Evolutionary conservation across 2,113 vertebrate genomes (phyloP).

Genomic region (Nothoprocta pentlandii): DNA sequence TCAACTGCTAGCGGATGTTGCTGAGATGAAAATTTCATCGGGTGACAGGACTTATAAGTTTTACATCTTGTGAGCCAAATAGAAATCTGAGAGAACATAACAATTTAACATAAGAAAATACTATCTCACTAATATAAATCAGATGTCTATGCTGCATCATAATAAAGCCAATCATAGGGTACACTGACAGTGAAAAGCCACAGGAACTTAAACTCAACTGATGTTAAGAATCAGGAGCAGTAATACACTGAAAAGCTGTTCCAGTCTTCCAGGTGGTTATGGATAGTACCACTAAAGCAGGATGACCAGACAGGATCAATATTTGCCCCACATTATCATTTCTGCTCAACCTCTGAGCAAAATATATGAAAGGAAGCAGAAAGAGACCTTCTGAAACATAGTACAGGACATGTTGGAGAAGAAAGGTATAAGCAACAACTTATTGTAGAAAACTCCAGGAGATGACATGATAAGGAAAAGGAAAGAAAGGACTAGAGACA

Average conservation of each 20-base stretch:
- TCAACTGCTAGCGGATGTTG: not conserved
- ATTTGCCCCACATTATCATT: accelerated
- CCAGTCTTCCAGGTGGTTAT: not conserved
- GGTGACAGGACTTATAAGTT: not conserved
- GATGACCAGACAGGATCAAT: not conserved
- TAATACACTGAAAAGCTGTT: not conserved
- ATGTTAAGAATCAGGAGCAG: not conserved
- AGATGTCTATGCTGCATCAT: not conserved
- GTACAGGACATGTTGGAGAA: not conserved
- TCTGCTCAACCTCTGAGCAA: not conserved
- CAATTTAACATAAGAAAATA: not conserved
- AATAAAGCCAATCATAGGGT: not conserved
- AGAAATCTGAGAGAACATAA: not conserved
- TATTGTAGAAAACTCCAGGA: not conserved
- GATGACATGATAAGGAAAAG: not conserved
- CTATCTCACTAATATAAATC: not conserved
- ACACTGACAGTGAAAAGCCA: not conserved
- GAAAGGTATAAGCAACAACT: not conserved
- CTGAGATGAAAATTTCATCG: not conserved
- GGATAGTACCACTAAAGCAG: not conserved
- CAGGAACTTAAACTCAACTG: not conserved
- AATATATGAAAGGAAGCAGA: not conserved
- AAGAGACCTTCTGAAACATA: not conserved
- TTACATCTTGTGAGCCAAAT: not conserved
- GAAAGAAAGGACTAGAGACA: not conserved